Conservation (phyloP, 2,888 invertebrate species). For the Smittia aterrima region DNA sequence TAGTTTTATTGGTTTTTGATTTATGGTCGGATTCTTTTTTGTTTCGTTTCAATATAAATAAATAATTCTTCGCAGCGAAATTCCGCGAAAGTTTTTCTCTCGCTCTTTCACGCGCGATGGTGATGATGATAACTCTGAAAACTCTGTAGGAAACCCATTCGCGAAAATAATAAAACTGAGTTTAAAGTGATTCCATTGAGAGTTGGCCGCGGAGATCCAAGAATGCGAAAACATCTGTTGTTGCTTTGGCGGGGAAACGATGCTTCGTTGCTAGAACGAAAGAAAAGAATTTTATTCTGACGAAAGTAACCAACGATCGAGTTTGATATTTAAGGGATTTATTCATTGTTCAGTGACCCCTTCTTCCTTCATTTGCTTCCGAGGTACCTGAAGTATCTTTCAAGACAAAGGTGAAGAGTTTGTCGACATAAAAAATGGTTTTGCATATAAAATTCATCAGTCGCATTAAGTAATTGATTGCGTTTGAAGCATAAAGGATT, state of each 20-base stretch:
- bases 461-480: background rate
- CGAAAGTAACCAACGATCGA: too few species aligned
- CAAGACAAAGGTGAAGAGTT: background rate
- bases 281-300: too few species aligned
- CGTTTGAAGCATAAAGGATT: background rate
- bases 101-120: slow-evolving; percentile 16
- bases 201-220: slow-evolving; percentile 9
- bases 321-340: background rate
- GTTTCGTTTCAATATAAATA: slow-evolving; percentile 16
- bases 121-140: slow-evolving; percentile 38
- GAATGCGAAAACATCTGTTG: slow-evolving; percentile 10
- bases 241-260: too few species aligned
- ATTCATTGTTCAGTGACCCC: background rate
- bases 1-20: slow-evolving; percentile 40
- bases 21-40: slow-evolving; percentile 15
- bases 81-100: slow-evolving; percentile 25
- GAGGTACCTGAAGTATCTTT: background rate
- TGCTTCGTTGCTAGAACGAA: too few species aligned
- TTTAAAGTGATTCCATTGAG: background rate
- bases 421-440: background rate
- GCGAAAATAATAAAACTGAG: slow-evolving; percentile 14
- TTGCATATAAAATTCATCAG: slow-evolving; percentile 20
- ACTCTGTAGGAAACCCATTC: slow-evolving; percentile 28
- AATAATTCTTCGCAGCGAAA: background rate
- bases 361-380: background rate